phyloP scores from a whole-genome alignment of 2,888 invertebrate genomes.

The Drosophila phalerata region DNA sequence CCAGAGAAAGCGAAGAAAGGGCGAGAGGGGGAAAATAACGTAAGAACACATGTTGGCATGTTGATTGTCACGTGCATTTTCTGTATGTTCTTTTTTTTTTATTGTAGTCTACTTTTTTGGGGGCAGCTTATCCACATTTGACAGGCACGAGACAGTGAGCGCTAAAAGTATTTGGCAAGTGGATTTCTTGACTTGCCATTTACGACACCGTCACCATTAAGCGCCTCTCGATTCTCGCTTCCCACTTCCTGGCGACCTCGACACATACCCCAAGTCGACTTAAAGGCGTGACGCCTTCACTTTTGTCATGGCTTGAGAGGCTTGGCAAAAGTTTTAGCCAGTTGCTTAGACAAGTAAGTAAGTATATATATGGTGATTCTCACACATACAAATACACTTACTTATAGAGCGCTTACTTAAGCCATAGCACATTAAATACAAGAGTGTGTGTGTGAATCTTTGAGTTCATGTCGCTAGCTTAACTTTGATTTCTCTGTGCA shows the following conservation, averaged over 20 bases:
- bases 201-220: constrained; percentile 59
- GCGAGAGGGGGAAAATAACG: neutral
- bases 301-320: constrained; percentile 19
- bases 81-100: constrained; percentile 10
- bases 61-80: constrained; percentile 68
- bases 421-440: constrained; percentile 43
- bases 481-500: constrained; percentile 64
- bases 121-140: constrained; percentile 54
- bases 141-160: constrained; percentile 30
- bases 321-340: constrained; percentile 41
- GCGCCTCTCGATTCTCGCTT: constrained; percentile 33
- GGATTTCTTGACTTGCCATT: constrained; percentile 76
- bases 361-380: constrained; percentile 7
- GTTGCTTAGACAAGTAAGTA: constrained; percentile 11
- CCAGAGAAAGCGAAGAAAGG: constrained; percentile 2
- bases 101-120: constrained; percentile 36
- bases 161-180: constrained; percentile 75
- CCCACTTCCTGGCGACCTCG: too few relatives aligned
- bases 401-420: constrained; percentile 45
- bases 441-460: constrained; percentile 8
- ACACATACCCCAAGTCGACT: constrained; percentile 32
- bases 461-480: constrained; percentile 54
- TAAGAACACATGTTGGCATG: constrained; percentile 67
- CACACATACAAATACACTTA: constrained; percentile 22
- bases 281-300: constrained; percentile 44